These are phyloP conservation scores for Teleopsis dalmanni DNA, from an alignment of 1,140 invertebrate genomes.

Conservation along the genomic window DNA sequence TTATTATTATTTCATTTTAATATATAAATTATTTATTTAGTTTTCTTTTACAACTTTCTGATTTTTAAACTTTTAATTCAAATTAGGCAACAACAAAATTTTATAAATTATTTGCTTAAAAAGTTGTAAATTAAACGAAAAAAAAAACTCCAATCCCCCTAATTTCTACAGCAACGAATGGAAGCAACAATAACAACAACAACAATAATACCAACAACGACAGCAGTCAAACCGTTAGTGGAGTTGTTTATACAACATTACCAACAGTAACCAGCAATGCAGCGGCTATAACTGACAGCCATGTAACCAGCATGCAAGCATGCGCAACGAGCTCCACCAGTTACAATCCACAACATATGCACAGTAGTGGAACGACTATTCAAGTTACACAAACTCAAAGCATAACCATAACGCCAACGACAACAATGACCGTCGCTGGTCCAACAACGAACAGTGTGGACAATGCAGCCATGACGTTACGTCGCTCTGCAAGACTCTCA, in stretches of 20 bases:
- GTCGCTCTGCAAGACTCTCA: conserved; percentile 5
- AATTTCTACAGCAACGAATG: conserved; percentile 4
- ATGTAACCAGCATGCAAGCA: not conserved
- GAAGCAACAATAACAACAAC: not conserved
- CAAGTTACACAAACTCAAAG: not conserved
- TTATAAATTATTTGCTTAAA: no score
- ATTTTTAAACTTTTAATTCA: no score
- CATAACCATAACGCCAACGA: not conserved
- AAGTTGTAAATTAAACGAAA: not conserved
- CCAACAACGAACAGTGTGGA: not conserved
- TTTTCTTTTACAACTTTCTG: no score
- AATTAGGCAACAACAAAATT: no score
- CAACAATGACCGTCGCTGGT: not conserved
- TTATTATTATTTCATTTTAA: no score
- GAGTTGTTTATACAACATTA: no score
- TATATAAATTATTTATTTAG: no score
- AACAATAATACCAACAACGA: conserved; percentile 1
- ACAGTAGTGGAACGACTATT: no score
- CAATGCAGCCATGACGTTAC: not conserved
- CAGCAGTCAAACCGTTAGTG: not conserved
- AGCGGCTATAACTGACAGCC: not conserved
- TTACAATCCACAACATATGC: not conserved
- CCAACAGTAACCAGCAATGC: not conserved
- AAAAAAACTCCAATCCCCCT: conserved; percentile 2
- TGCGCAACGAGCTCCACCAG: not conserved